phyloP scores from a whole-genome alignment of 2,888 invertebrate genomes.

The Drosophila meridiana region DNA sequence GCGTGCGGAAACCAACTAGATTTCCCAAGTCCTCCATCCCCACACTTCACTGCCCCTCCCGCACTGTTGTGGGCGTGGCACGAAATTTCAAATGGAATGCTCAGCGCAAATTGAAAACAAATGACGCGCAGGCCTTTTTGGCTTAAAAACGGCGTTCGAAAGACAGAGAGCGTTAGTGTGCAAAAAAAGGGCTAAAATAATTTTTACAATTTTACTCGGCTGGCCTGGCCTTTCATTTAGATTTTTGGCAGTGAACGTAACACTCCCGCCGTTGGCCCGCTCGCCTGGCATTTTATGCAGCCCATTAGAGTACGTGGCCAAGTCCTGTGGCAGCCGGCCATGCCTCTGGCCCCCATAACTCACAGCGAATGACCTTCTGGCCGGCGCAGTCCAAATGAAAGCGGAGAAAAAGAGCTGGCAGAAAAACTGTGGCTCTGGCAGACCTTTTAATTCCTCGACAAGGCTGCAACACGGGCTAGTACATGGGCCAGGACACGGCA shows the following conservation, averaged over 20 bases:
- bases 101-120: conserved; percentile 79
- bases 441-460: conserved; percentile 72
- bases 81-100: conserved; percentile 67
- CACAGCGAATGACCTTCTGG: conserved; percentile 73
- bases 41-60: not conserved
- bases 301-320: conserved; percentile 75
- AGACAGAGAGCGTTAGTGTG: not conserved
- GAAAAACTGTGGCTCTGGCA: conserved; percentile 51
- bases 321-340: conserved; percentile 22
- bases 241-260: conserved; percentile 47
- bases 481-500: conserved; percentile 26
- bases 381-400: conserved; percentile 36
- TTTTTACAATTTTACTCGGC: conserved; percentile 58
- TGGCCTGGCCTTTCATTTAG: conserved; percentile 66
- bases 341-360: conserved; percentile 68
- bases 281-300: conserved; percentile 45
- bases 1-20: conserved; percentile 61
- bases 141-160: not conserved
- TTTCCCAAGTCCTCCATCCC: conserved; percentile 8
- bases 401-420: not conserved
- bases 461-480: conserved; percentile 61
- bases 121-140: conserved; percentile 68
- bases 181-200: conserved; percentile 31
- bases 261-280: not conserved
- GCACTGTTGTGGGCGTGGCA: conserved; percentile 37